Percentiles rank a stretch among this genome's conserved stretches.
Conservation (phyloP, 2,888 invertebrate genomes). For the Brachyptera risi region DNA sequence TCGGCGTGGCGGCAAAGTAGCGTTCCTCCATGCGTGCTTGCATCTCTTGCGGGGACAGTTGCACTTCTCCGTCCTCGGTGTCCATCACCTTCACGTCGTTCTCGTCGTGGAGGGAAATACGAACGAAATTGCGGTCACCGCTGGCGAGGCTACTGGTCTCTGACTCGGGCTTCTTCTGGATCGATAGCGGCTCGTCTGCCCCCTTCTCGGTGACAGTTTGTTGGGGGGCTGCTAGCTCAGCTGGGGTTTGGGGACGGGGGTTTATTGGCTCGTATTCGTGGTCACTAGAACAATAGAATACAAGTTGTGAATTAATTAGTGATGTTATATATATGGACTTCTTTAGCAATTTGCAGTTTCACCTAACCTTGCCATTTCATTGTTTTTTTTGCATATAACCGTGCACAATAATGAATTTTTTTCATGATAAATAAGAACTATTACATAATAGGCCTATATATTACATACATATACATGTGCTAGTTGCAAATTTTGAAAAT, state of each 20-base stretch:
- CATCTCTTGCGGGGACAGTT: slow-evolving; percentile 50
- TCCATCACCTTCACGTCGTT: slow-evolving; percentile 41
- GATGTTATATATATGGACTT: no score
- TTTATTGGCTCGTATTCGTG: slow-evolving; percentile 86
- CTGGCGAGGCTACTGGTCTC: slow-evolving; percentile 31
- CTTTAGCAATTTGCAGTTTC: no score
- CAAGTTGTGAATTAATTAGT: no score
- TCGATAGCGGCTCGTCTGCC: slow-evolving; percentile 32
- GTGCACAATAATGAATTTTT: no score
- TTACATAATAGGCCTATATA: no score
- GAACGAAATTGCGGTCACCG: slow-evolving; percentile 35
- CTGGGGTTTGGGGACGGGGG: slow-evolving; percentile 1
- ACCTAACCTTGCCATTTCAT: no score
- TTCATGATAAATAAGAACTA: no score
- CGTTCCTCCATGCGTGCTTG: slow-evolving; percentile 47
- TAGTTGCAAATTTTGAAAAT: no score
- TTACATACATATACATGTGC: no score
- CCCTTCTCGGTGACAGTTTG: slow-evolving; percentile 43
- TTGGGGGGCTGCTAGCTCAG: no score
- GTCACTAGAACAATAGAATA: slow-evolving; percentile 63
- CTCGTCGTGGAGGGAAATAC: slow-evolving; percentile 42
- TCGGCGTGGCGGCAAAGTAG: slow-evolving; percentile 43
- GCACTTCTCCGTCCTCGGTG: slow-evolving; percentile 43
- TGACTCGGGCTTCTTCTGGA: slow-evolving; percentile 20
- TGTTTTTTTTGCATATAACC: no score